These are phyloP conservation scores for Pterocles burchelli DNA, from an alignment of 2,113 vertebrate species.

Conservation along the genomic window DNA sequence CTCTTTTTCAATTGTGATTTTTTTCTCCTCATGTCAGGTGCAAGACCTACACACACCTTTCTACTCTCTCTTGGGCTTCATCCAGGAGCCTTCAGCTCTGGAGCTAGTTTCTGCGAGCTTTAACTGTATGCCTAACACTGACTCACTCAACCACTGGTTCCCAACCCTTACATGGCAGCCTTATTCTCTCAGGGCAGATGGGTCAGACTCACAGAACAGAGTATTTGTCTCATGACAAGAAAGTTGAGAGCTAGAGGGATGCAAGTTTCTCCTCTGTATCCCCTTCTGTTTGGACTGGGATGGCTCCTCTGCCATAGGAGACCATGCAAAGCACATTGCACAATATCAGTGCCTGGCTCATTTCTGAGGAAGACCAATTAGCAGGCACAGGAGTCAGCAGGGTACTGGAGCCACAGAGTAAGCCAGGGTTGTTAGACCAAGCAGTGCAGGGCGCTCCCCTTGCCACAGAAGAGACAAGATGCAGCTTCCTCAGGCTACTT, in stretches of 20 bases:
- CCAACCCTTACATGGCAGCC: slow-evolving; percentile 10
- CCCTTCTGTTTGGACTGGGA: not conserved
- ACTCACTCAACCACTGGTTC: slow-evolving; percentile 39
- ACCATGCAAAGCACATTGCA: not conserved
- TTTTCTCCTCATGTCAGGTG: slow-evolving; percentile 11
- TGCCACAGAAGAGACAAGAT: not conserved
- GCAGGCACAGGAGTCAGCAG: not conserved
- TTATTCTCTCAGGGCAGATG: not conserved
- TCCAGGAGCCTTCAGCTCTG: slow-evolving; percentile 45
- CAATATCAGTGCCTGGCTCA: not conserved
- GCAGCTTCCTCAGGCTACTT: not conserved
- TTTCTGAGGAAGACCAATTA: not conserved
- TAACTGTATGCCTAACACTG: slow-evolving; percentile 48
- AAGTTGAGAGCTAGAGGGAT: not conserved
- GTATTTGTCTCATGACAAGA: not conserved
- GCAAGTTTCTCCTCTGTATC: not conserved
- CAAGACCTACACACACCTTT: slow-evolving; percentile 14
- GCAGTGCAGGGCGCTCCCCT: not conserved
- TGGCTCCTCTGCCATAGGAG: not conserved
- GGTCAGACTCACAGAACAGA: not conserved
- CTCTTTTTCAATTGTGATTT: not conserved
- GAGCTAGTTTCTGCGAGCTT: slow-evolving; percentile 34
- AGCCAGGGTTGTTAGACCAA: not conserved
- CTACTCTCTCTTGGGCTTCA: slow-evolving; percentile 46
- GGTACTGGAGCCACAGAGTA: not conserved